These are phyloP conservation scores for Ichneumon xanthorius DNA, from an alignment of 2,888 invertebrate species.

Conservation along the genomic window DNA sequence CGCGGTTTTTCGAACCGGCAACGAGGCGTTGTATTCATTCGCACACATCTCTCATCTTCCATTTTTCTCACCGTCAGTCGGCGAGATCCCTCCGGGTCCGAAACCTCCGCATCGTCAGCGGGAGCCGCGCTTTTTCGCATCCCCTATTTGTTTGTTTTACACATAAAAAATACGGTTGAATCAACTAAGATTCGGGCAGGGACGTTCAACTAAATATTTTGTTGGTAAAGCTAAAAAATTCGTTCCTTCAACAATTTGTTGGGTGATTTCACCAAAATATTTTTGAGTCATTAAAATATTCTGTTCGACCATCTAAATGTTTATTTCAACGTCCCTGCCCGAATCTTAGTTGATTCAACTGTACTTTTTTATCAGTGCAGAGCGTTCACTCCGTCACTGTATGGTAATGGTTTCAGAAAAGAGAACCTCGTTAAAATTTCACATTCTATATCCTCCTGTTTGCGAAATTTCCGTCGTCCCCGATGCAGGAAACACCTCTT, in stretches of 20 bases:
- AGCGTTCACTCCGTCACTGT: constrained; percentile 50
- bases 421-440: constrained; percentile 30
- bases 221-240: no score
- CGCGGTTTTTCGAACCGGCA: constrained; percentile 19
- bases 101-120: constrained; percentile 27
- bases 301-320: no score
- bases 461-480: neutral
- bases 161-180: no score
- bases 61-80: neutral
- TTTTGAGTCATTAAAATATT: no score
- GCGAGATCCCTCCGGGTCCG: constrained; percentile 3
- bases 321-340: no score
- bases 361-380: constrained; percentile 5
- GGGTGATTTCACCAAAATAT: no score
- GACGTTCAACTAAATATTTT: no score
- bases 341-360: no score
- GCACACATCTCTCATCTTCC: neutral
- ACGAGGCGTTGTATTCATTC: constrained; percentile 17
- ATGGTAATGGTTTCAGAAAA: neutral
- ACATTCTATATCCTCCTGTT: constrained; percentile 3
- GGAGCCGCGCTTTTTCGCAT: constrained; percentile 28
- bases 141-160: constrained; percentile 35
- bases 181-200: no score
- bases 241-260: no score
- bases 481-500: neutral